Percentiles rank a stretch among this genome's conserved stretches.
phyloP scores from a whole-genome alignment of 1,140 invertebrate genomes.

The Tetraneura akinire region DNA sequence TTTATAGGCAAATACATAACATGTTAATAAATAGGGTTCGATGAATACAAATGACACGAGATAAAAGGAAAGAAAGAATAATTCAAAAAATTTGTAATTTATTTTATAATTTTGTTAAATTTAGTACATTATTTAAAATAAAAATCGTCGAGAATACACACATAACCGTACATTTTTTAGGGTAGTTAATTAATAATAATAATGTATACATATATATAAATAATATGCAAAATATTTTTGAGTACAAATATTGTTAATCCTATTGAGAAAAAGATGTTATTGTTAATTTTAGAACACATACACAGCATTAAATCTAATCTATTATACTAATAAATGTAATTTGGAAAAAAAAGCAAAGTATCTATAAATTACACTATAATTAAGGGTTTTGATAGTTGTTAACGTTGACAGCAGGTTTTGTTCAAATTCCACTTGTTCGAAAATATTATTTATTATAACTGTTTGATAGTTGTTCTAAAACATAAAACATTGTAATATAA shows the following conservation, averaged over 20 bases:
- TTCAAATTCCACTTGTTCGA: constrained; percentile 7
- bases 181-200: constrained; percentile 23
- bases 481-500: constrained; percentile 7
- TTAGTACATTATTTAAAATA: constrained; percentile 23
- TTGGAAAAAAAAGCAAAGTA: constrained; percentile 26
- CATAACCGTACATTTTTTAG: constrained; percentile 33
- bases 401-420: constrained; percentile 1
- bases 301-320: constrained; percentile 40
- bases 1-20: constrained; percentile 42
- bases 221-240: constrained; percentile 34
- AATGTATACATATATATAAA: constrained; percentile 34
- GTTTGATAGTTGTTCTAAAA: constrained; percentile 37
- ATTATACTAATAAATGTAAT: constrained; percentile 29
- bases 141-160: constrained; percentile 20
- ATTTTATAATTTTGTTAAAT: constrained; percentile 17
- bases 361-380: constrained; percentile 38
- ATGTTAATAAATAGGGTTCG: neutral
- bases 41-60: constrained; percentile 23
- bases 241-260: constrained; percentile 40
- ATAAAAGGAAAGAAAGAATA: constrained; percentile 8
- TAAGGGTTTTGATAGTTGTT: constrained; percentile 7
- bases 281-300: constrained; percentile 47
- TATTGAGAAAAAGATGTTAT: constrained; percentile 45
- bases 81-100: constrained; percentile 26
- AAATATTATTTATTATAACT: constrained; percentile 28